Base-by-base conservation (phyloP, 2,888 invertebrate genomes). In the Pyrgus malvae region DNA sequence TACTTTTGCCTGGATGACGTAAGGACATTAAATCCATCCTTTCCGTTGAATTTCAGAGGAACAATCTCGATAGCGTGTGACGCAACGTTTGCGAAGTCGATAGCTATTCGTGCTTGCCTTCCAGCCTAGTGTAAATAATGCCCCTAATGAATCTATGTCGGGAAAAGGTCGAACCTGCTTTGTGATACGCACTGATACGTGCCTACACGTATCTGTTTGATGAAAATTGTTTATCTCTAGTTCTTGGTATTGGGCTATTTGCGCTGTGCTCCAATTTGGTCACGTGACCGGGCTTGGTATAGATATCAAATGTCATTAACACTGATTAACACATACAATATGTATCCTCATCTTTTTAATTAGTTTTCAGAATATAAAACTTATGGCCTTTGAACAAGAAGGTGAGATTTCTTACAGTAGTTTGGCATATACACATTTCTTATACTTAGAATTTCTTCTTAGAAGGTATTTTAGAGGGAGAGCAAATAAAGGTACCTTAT, bases 41-140 rank as follows among this genome's bases (percentile, higher is more conserved):
- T 37, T 37, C n/a, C n/a, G 6, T 17, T 19, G 17, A 27, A 27
- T 17, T n/a, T 12, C 7, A 33, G 33, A 29, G 12, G 42, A 16
- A 19, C 7, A 16, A 12, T 29, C 2, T 21, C 17, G 33, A 46
- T 33, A 46, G 12, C 21, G 21, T n/a, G n/a, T 40, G 49, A 40
- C 21, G 40, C 21, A 49, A 49, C 40, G 3, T 40, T 40, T 21
- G 51, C 37, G 37, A 23, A 44, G 33, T 37, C 35, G 51, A 51
- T 51, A 44, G 27, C 25, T 44, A 29, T 44, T 51, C 51, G 51
- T 51, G 51, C 51, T 35, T 51, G 44, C 27, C 12, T 44, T 51
- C 27, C 25, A 51, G 25, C 27, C 33, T 51, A 37, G 51, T 51
- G 50, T 42, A 35, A 51, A 51, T 51, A 51, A 25, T 25, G 35